phyloP scores from a whole-genome alignment of 2,113 vertebrate species.

The Trochalopteron elliotii region DNA sequence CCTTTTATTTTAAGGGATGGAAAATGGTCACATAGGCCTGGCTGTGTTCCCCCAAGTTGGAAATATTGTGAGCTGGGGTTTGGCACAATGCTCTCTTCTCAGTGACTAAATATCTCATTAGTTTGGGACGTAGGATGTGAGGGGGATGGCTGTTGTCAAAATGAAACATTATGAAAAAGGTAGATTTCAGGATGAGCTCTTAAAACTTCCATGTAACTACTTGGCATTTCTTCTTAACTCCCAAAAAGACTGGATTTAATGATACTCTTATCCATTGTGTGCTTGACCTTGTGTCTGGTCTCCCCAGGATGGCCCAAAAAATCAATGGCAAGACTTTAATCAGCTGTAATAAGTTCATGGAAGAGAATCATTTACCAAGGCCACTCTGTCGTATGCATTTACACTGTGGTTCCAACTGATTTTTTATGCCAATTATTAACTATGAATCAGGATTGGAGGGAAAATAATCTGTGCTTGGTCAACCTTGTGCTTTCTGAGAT shows the following conservation, averaged over 20 bases:
- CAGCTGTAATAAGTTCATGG: neutral
- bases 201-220: neutral
- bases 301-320: neutral
- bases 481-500: neutral
- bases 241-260: constrained; percentile 2
- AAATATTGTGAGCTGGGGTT: neutral
- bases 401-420: neutral
- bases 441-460: neutral
- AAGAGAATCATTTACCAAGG: neutral
- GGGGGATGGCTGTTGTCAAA: constrained; percentile 20
- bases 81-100: neutral
- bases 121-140: constrained; percentile 1
- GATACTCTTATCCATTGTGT: neutral
- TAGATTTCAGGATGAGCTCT: neutral
- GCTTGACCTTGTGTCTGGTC: constrained; percentile 7
- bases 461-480: constrained; percentile 11
- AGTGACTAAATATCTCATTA: constrained; percentile 37
- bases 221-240: neutral
- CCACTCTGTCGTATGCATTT: neutral
- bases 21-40: neutral
- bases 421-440: constrained; percentile 47
- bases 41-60: neutral
- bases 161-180: constrained; percentile 10
- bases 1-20: neutral
- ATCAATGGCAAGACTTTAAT: constrained; percentile 37